These are phyloP conservation scores for Scaptomyza caliginosa DNA, from an alignment of 2,888 invertebrate genomes.

Conservation along the genomic window DNA sequence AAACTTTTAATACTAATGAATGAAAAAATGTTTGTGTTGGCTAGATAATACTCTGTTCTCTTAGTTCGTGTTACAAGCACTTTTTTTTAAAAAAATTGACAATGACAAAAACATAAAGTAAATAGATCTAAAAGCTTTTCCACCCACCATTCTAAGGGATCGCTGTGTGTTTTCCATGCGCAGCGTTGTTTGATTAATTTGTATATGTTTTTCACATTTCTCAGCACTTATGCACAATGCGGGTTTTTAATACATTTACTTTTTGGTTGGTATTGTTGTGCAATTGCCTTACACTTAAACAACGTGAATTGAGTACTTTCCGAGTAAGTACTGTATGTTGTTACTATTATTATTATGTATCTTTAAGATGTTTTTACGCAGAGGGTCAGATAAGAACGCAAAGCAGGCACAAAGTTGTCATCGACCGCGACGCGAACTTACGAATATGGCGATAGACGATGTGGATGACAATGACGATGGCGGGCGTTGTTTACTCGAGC, in stretches of 20 bases:
- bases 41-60: neutral
- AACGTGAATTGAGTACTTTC: slow-evolving; percentile 21
- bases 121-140: neutral
- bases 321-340: slow-evolving; percentile 22
- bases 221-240: slow-evolving; percentile 37
- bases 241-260: slow-evolving; percentile 15
- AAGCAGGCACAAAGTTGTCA: slow-evolving; percentile 60
- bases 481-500: slow-evolving; percentile 82
- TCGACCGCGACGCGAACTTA: slow-evolving; percentile 50
- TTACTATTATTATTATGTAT: slow-evolving; percentile 32
- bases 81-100: no score
- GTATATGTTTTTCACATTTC: slow-evolving; percentile 29
- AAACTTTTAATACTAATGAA: neutral
- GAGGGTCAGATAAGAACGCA: slow-evolving; percentile 52
- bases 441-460: slow-evolving; percentile 35
- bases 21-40: neutral
- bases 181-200: slow-evolving; percentile 1
- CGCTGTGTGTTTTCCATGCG: slow-evolving; percentile 4
- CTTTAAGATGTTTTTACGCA: slow-evolving; percentile 36
- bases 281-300: slow-evolving; percentile 26
- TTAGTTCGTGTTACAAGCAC: no score
- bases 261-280: slow-evolving; percentile 6
- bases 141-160: slow-evolving; percentile 46
- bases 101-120: neutral
- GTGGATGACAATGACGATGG: slow-evolving; percentile 26